A percentile compares a stretch with the other conserved stretches of the same genome.
These are phyloP conservation scores for Hipposideros larvatus DNA, from an alignment of 2,797 vertebrate genomes.

Conservation along the genomic window DNA sequence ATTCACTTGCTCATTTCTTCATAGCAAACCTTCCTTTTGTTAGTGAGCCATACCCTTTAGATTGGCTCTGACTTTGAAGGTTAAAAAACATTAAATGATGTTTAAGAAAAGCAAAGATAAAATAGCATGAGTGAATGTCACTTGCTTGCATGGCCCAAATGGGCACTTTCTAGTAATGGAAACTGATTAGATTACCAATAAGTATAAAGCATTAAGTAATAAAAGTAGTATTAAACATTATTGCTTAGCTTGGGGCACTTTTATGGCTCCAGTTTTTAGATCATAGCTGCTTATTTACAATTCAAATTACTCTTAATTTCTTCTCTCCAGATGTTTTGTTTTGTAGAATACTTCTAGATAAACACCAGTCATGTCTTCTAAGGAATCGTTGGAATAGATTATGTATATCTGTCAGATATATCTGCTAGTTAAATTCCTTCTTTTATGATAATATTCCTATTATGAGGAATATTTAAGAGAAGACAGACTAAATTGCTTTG, in stretches of 20 bases:
- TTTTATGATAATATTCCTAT: background rate
- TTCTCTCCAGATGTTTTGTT: conserved; percentile 7
- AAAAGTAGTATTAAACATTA: conserved; percentile 57
- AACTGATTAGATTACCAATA: conserved; percentile 17
- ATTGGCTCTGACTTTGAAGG: conserved; percentile 41
- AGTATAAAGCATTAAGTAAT: conserved; percentile 21
- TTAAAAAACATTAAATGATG: conserved; percentile 12
- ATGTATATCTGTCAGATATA: background rate
- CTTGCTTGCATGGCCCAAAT: background rate
- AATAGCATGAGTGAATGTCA: background rate
- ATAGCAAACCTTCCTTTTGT: background rate
- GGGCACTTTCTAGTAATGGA: background rate
- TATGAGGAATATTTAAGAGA: conserved; percentile 30
- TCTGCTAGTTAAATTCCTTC: conserved; percentile 33
- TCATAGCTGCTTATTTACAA: background rate
- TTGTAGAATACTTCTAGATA: background rate
- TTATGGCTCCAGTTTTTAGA: conserved; percentile 41
- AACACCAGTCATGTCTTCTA: background rate
- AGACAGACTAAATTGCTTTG: background rate
- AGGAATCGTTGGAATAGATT: background rate
- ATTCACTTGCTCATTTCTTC: conserved; percentile 1
- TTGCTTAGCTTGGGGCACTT: background rate
- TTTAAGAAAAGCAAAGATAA: conserved; percentile 55
- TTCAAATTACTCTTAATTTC: conserved; percentile 20
- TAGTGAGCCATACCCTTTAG: background rate